Evolutionary conservation across 2,888 invertebrate genomes (phyloP).

Genomic region (Tholera decimalis): DNA sequence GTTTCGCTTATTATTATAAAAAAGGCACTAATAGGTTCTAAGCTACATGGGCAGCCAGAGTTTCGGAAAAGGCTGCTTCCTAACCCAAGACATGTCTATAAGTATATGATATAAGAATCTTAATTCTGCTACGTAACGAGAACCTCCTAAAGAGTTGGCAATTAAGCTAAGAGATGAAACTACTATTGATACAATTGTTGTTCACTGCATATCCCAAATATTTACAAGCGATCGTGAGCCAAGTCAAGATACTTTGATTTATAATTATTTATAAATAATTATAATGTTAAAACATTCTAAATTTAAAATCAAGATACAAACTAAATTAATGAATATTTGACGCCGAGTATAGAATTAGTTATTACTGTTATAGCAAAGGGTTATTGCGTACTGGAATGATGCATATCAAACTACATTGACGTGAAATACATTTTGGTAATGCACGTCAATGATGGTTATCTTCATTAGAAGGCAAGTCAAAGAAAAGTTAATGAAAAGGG

Average conservation of each 20-base stretch:
- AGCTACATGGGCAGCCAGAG: no score
- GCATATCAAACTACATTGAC: neutral
- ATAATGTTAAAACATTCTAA: no score
- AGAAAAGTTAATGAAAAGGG: no score
- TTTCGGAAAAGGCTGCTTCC: no score
- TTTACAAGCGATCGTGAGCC: neutral
- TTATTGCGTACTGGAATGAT: neutral
- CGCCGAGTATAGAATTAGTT: no score
- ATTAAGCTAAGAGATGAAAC: neutral
- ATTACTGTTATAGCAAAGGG: neutral
- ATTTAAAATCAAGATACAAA: no score
- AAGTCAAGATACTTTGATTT: neutral
- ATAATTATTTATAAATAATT: no score
- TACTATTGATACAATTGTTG: neutral
- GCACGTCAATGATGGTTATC: conserved; percentile 2
- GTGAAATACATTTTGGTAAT: conserved; percentile 21
- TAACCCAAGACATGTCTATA: neutral
- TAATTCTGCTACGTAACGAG: no score
- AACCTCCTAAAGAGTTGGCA: neutral
- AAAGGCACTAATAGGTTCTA: no score
- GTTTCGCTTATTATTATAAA: no score
- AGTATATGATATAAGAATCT: neutral
- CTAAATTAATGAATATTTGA: no score
- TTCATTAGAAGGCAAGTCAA: no score
- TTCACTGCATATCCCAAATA: neutral